Conservation (phyloP, 1,140 invertebrate genomes). For the Aricia agestis region DNA sequence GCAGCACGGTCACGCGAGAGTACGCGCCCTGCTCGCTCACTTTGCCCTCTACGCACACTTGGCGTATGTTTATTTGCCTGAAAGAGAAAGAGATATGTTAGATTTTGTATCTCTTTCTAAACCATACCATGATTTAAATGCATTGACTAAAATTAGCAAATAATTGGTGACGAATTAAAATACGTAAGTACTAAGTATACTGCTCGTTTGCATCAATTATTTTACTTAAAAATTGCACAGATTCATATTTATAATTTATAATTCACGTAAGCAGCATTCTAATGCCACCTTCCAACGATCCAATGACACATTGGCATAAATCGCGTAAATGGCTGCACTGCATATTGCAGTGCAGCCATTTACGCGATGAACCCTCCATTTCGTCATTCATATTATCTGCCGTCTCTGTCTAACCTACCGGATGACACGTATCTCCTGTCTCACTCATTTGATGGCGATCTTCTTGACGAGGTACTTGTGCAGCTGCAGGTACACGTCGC, state of each 20-base stretch:
- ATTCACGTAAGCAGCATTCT: too few relatives aligned
- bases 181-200: too few relatives aligned
- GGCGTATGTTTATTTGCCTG: conserved; percentile 58
- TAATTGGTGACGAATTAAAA: too few relatives aligned
- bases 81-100: conserved; percentile 13
- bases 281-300: too few relatives aligned
- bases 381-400: too few relatives aligned
- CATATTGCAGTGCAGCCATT: too few relatives aligned
- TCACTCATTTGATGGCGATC: conserved; percentile 79
- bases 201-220: background rate
- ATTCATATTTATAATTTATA: too few relatives aligned
- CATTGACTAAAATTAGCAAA: too few relatives aligned
- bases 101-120: background rate
- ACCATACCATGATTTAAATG: too few relatives aligned
- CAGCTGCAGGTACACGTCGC: conserved; percentile 83
- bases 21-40: conserved; percentile 51
- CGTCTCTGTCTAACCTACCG: background rate
- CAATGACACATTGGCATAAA: too few relatives aligned
- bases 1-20: conserved; percentile 73
- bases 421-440: background rate
- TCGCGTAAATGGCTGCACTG: too few relatives aligned
- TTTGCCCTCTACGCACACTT: conserved; percentile 62
- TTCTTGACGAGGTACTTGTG: conserved; percentile 83
- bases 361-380: too few relatives aligned
- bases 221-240: background rate